These are phyloP conservation scores for Urocolius indicus DNA, from an alignment of 2,113 vertebrate species.

Conservation along the genomic window DNA sequence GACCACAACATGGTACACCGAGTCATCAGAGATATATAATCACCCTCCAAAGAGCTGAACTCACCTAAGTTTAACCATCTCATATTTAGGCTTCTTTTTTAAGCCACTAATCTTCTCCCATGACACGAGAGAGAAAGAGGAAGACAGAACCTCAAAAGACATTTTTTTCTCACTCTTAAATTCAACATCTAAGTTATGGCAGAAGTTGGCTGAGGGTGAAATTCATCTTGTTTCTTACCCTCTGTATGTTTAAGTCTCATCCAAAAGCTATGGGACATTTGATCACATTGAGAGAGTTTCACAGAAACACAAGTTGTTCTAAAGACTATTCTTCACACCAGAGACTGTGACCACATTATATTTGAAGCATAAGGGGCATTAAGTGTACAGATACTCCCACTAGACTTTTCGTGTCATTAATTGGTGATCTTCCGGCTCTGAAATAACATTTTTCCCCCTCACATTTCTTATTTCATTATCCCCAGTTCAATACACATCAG, in stretches of 20 bases:
- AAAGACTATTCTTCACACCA: background rate
- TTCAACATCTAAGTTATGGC: background rate
- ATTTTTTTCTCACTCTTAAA: background rate
- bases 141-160: background rate
- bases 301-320: background rate
- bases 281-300: background rate
- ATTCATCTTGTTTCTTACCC: background rate
- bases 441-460: slow-evolving; percentile 74
- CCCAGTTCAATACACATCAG: slow-evolving; percentile 81
- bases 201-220: background rate
- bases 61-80: background rate
- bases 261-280: background rate
- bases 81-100: background rate
- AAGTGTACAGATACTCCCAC: slow-evolving; percentile 68
- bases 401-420: slow-evolving; percentile 75
- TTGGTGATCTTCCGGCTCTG: slow-evolving; percentile 76
- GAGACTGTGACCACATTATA: background rate
- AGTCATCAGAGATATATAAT: background rate
- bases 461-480: slow-evolving; percentile 83
- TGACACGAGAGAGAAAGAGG: background rate
- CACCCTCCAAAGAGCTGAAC: background rate
- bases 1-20: background rate
- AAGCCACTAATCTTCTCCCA: background rate
- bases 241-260: background rate
- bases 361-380: slow-evolving; percentile 40